Conservation (phyloP, 1,140 invertebrate species). For the Papilio polyxenes region DNA sequence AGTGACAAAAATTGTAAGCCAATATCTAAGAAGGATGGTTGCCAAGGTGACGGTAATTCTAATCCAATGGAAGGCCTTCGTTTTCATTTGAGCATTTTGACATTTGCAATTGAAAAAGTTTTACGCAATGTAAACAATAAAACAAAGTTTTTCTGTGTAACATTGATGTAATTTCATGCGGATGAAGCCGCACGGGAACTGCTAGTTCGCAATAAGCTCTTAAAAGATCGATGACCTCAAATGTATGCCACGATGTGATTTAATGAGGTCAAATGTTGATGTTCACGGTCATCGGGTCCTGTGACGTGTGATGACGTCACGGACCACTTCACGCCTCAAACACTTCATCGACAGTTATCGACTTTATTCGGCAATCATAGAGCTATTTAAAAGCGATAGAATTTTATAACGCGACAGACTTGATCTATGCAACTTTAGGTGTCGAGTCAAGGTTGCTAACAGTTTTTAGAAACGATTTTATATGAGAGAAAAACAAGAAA, state of each 20-base stretch:
- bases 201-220: background rate
- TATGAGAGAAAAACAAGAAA: too few species aligned
- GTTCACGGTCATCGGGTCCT: constrained; percentile 3
- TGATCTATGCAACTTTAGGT: background rate
- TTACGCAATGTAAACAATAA: too few species aligned
- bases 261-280: constrained; percentile 6
- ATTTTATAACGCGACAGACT: background rate
- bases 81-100: too few species aligned
- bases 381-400: background rate
- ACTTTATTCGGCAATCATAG: background rate
- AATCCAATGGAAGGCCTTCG: too few species aligned
- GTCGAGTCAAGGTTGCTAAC: too few species aligned
- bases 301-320: constrained; percentile 2
- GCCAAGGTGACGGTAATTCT: too few species aligned
- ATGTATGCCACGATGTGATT: constrained; percentile 10
- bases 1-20: too few species aligned
- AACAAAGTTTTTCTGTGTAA: too few species aligned
- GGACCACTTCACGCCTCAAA: background rate
- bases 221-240: constrained; percentile 12
- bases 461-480: too few species aligned
- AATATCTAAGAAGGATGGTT: too few species aligned
- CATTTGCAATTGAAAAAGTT: too few species aligned
- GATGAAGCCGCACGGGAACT: background rate
- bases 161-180: too few species aligned
- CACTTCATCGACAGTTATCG: background rate